Evolutionary conservation across 2,888 invertebrate genomes (phyloP), one percentile per base, ranked within the genome.

Genomic region (Drosophila melanocephala): DNA sequence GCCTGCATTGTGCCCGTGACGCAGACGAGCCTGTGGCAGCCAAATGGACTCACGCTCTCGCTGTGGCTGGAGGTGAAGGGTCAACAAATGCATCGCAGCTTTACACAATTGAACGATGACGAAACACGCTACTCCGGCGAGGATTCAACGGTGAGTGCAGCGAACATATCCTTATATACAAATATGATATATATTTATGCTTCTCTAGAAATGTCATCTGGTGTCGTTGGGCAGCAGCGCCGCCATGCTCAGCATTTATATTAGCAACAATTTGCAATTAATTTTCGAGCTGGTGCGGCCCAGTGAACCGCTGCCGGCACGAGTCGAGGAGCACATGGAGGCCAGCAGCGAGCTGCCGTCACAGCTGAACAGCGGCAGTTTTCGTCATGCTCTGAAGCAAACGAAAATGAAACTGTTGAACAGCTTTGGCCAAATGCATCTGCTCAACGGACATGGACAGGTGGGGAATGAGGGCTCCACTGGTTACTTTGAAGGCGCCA

Each of bases 221-320:
- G 67, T 93, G 6, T 94, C 94, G 2, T 71, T 94, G 66, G 94
- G 94, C 55, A 93, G 92, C 62, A 93, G 92, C 79, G 92, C 93
- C 53, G 91, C 92, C 28, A 87, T 94, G 81, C 71, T 93, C 2
- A 93, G 93, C 57, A 78, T 93, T 59, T 93, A 93, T 68, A 84
- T 93, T 16, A 91, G 87, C 73, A 88, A 83, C 61, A 92, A 91
- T 59, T 85, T 92, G 74, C 92, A 92, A 69, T 73, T 93, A 42
- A 82, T 91, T 32, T 92, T 93, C 30, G 93, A 93, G 78, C 87
- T 91, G 58, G 90, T 87, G 55, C 91, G 91, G 61, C 93, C 93
- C 7, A 91, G 90, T 67, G 91, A 91, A 6, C 92, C 91, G 22
- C 67, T 89, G 26, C 75, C 85, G 3, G 28, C 70, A 4, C 87